Conservation (phyloP, 2,113 vertebrate genomes). For the Budorcas taxicolor region DNA sequence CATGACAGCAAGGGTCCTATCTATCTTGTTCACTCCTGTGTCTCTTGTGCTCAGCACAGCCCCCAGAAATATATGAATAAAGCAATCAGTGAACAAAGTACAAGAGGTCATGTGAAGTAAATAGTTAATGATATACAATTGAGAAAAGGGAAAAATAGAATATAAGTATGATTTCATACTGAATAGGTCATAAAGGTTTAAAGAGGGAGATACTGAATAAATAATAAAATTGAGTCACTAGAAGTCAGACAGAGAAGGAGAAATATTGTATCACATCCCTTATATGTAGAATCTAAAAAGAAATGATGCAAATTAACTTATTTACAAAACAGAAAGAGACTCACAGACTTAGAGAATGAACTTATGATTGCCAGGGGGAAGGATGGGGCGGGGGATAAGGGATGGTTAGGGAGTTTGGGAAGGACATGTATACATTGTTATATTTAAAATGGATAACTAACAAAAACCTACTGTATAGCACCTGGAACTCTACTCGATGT, state of each 20-base stretch:
- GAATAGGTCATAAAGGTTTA: not conserved
- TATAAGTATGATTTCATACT: not conserved
- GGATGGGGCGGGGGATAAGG: not conserved
- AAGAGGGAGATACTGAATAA: not conserved
- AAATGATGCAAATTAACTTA: not conserved
- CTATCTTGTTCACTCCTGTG: not conserved
- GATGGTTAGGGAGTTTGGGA: not conserved
- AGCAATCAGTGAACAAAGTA: not conserved
- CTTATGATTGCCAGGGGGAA: not conserved
- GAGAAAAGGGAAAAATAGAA: not conserved
- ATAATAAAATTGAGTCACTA: not conserved
- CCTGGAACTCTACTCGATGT: not conserved
- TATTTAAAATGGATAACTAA: not conserved
- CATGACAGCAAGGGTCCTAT: not conserved
- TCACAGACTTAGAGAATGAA: not conserved
- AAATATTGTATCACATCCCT: not conserved
- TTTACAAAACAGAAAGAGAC: not conserved
- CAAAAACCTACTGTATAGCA: not conserved
- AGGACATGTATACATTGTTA: not conserved
- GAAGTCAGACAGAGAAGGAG: not conserved
- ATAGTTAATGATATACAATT: not conserved
- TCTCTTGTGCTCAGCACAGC: not conserved
- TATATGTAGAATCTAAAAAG: not conserved
- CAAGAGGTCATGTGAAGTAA: not conserved
- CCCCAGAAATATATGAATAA: not conserved